A percentile compares a stretch with the other conserved stretches of the same genome.
These are phyloP conservation scores for Nothocercus nigrocapillus DNA, from an alignment of 2,113 vertebrate species.

Conservation along the genomic window DNA sequence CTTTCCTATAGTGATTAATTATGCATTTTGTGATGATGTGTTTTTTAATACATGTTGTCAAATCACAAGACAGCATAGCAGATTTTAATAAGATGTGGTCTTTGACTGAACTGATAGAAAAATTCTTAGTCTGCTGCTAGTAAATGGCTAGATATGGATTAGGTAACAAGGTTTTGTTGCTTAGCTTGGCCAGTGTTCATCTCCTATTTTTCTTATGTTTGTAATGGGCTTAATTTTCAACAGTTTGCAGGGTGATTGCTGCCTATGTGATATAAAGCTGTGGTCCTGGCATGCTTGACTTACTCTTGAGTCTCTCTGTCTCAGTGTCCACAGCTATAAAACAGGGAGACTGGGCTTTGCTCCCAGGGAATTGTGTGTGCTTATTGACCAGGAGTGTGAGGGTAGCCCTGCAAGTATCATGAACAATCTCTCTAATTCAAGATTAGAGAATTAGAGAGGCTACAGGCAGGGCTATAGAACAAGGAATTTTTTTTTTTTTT, in stretches of 20 bases:
- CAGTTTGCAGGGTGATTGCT: neutral
- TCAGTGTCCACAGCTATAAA: neutral
- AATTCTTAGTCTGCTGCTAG: neutral
- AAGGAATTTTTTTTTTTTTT: neutral
- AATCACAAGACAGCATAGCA: neutral
- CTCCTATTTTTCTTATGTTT: neutral
- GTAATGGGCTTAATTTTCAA: neutral
- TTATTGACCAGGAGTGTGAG: neutral
- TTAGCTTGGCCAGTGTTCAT: neutral
- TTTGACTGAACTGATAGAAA: neutral
- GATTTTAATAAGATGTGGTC: neutral
- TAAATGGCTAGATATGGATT: neutral
- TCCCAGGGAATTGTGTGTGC: too few species aligned
- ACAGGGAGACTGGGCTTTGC: neutral
- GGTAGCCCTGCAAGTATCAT: neutral
- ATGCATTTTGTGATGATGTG: neutral
- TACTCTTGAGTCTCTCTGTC: neutral
- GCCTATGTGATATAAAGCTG: neutral
- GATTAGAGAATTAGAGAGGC: too few species aligned
- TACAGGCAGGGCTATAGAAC: neutral
- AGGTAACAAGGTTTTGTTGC: neutral
- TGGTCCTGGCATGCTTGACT: neutral
- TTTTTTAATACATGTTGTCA: neutral
- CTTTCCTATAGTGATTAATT: neutral
- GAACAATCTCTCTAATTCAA: neutral